These are phyloP conservation scores for Okapia johnstoni DNA, from an alignment of 2,113 vertebrate species.

Conservation along the genomic window DNA sequence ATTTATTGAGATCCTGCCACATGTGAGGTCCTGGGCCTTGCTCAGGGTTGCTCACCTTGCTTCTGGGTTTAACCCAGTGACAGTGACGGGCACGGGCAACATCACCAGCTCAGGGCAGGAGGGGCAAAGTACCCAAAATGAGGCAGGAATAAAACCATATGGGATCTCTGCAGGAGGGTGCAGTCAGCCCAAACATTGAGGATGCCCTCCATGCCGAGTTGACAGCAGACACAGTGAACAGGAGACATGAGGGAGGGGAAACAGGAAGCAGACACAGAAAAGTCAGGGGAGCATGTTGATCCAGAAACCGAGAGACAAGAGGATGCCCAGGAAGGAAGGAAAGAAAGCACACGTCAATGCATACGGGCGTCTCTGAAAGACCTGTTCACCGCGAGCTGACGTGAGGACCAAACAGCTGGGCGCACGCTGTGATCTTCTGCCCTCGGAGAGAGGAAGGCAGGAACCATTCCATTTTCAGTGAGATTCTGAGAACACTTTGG, in stretches of 20 bases:
- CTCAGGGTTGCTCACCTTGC: background rate
- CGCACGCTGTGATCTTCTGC: background rate
- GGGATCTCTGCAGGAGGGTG: background rate
- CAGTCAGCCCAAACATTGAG: background rate
- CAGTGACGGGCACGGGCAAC: background rate
- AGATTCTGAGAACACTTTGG: background rate
- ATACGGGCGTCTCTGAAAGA: accelerated
- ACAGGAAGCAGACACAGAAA: too few species aligned
- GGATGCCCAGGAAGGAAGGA: background rate
- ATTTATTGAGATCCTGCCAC: background rate
- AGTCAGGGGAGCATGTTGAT: accelerated
- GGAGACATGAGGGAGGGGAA: accelerated
- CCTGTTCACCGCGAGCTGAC: accelerated
- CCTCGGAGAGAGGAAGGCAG: background rate
- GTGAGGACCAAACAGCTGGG: accelerated
- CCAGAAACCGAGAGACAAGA: background rate
- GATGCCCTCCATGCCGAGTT: accelerated
- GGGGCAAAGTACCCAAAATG: background rate
- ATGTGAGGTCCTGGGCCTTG: background rate
- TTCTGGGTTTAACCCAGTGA: accelerated
- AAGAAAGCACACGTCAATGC: accelerated
- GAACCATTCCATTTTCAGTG: accelerated
- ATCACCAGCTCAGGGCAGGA: too few species aligned
- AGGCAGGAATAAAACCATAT: background rate
- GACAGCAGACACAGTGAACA: background rate